A percentile compares a stretch with the other conserved stretches of the same genome.
Conservation (phyloP, 2,113 vertebrate genomes). For the Heterochromis multidens region DNA sequence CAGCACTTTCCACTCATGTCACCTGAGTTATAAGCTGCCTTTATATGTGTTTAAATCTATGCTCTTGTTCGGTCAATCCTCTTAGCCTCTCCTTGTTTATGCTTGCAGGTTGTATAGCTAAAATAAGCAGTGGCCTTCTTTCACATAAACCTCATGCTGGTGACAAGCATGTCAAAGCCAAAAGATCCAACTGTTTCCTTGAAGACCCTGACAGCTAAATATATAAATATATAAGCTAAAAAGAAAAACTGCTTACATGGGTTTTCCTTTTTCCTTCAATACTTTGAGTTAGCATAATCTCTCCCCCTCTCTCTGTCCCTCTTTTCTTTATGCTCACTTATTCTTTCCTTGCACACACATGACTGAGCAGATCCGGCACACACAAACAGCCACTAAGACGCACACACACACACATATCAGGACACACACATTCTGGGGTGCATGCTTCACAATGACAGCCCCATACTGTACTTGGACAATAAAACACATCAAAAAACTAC, state of each 20-base stretch:
- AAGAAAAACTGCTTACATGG: conserved; percentile 71
- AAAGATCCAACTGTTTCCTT: conserved; percentile 33
- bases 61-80: conserved; percentile 22
- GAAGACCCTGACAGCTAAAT: conserved; percentile 62
- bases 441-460: not conserved
- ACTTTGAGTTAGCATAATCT: conserved; percentile 69
- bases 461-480: conserved; percentile 43
- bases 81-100: conserved; percentile 28
- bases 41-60: not conserved
- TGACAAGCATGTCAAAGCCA: conserved; percentile 56
- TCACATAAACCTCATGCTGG: conserved; percentile 37
- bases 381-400: not conserved
- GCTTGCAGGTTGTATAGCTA: not conserved
- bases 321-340: conserved; percentile 48
- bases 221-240: conserved; percentile 61
- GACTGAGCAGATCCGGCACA: conserved; percentile 30
- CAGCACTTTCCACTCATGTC: conserved; percentile 55
- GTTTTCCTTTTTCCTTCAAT: conserved; percentile 59
- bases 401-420: not conserved
- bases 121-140: conserved; percentile 46
- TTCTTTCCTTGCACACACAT: conserved; percentile 44
- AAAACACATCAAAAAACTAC: conserved; percentile 56
- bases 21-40: not conserved
- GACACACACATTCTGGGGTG: not conserved
- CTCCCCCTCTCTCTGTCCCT: conserved; percentile 35